These are phyloP conservation scores for Sympetrum striolatum DNA, from an alignment of 2,888 invertebrate genomes.

Conservation along the genomic window DNA sequence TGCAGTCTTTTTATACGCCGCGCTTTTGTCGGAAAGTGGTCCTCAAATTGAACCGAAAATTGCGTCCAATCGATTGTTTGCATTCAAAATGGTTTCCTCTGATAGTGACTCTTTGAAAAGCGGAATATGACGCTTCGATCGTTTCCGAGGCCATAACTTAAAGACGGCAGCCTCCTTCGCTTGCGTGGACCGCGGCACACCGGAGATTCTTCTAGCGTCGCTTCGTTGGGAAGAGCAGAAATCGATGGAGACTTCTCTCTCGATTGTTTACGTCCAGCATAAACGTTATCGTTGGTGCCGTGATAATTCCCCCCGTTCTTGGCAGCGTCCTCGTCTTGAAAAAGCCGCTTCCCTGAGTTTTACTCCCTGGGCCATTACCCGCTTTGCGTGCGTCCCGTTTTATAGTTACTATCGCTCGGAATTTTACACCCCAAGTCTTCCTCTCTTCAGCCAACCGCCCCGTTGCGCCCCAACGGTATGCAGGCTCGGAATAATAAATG, in stretches of 20 bases:
- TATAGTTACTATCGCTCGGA: slow-evolving; percentile 33
- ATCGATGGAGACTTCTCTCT: not conserved
- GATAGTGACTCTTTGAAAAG: not conserved
- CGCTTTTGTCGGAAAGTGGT: not conserved
- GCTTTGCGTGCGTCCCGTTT: slow-evolving; percentile 21
- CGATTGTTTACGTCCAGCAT: not conserved
- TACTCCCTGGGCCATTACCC: slow-evolving; percentile 7
- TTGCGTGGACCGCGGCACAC: not conserved
- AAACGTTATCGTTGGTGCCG: not conserved
- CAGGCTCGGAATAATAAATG: slow-evolving; percentile 35
- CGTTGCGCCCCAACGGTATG: slow-evolving; percentile 2
- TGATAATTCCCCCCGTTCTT: not conserved
- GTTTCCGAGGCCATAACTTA: not conserved
- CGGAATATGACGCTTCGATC: not conserved
- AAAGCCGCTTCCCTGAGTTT: not conserved
- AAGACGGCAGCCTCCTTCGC: not conserved
- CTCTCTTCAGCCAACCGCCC: not conserved
- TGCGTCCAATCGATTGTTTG: not conserved
- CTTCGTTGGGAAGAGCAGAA: not conserved
- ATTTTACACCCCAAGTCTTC: slow-evolving; percentile 38
- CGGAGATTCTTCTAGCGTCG: not conserved
- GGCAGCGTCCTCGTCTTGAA: not conserved
- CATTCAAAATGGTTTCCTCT: not conserved
- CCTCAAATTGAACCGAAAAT: not conserved
- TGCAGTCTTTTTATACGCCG: not conserved